Percentiles rank a stretch among this genome's conserved stretches.
These are phyloP conservation scores for Stictonetta naevosa DNA, from an alignment of 2,113 vertebrate species.

Conservation along the genomic window DNA sequence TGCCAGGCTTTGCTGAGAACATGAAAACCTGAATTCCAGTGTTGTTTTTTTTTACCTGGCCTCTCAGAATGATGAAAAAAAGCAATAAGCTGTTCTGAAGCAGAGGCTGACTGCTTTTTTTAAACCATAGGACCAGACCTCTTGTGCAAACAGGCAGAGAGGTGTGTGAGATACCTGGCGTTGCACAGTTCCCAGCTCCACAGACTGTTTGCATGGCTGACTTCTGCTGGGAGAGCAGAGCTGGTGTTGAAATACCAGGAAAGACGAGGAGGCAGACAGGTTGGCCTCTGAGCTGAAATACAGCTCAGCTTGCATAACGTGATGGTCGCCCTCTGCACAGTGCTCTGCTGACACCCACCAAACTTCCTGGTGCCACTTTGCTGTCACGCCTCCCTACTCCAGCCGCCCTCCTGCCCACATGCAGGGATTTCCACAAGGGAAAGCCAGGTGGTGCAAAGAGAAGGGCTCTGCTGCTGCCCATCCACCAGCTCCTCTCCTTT, in stretches of 20 bases:
- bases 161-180: neutral
- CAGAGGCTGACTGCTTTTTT: neutral
- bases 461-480: neutral
- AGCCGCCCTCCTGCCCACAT: neutral
- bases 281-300: neutral
- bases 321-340: neutral
- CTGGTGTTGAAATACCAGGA: neutral
- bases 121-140: neutral
- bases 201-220: neutral
- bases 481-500: neutral
- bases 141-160: neutral
- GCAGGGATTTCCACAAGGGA: rapidly evolving
- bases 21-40: neutral
- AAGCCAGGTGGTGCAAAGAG: neutral
- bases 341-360: neutral
- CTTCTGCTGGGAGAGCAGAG: neutral
- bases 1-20: neutral
- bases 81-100: neutral
- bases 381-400: neutral
- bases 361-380: neutral
- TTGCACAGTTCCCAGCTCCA: neutral
- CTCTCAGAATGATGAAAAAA: neutral
- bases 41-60: neutral
- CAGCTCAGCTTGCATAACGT: neutral
- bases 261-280: neutral